These are phyloP conservation scores for Dendrolimus kikuchii DNA, from an alignment of 1,140 invertebrate genomes.

Conservation along the genomic window DNA sequence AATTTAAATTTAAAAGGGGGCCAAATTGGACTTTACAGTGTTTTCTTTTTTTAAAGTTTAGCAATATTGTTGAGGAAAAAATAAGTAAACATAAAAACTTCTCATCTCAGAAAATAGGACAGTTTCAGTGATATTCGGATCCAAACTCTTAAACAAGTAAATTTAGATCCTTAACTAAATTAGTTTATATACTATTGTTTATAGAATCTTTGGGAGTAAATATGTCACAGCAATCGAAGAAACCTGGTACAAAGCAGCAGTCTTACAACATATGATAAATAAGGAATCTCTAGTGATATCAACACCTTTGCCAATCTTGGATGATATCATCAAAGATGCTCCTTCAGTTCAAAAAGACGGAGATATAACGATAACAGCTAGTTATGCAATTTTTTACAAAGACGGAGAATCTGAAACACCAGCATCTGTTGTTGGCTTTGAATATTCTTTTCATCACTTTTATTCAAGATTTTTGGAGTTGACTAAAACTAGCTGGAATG, in stretches of 20 bases:
- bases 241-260: slow-evolving; percentile 93
- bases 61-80: too few species aligned
- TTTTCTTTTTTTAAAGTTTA: too few species aligned
- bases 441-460: slow-evolving; percentile 81
- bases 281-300: slow-evolving; percentile 83
- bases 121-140: too few species aligned
- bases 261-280: slow-evolving; percentile 86
- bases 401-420: slow-evolving; percentile 85
- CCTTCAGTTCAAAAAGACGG: slow-evolving; percentile 54
- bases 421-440: slow-evolving; percentile 90
- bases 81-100: too few species aligned
- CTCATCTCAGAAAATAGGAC: too few species aligned
- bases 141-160: too few species aligned
- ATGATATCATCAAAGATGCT: slow-evolving; percentile 44
- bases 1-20: too few species aligned
- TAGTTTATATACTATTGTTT: slow-evolving; percentile 8
- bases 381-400: slow-evolving; percentile 88
- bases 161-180: too few species aligned
- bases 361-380: slow-evolving; percentile 81
- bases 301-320: slow-evolving; percentile 80
- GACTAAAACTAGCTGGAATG: slow-evolving; percentile 67
- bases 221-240: slow-evolving; percentile 90
- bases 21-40: too few species aligned
- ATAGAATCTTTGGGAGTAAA: slow-evolving; percentile 83
- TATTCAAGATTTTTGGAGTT: slow-evolving; percentile 80